phyloP scores from a whole-genome alignment of 2,888 invertebrate genomes.

The Lithophane semibrunnea region DNA sequence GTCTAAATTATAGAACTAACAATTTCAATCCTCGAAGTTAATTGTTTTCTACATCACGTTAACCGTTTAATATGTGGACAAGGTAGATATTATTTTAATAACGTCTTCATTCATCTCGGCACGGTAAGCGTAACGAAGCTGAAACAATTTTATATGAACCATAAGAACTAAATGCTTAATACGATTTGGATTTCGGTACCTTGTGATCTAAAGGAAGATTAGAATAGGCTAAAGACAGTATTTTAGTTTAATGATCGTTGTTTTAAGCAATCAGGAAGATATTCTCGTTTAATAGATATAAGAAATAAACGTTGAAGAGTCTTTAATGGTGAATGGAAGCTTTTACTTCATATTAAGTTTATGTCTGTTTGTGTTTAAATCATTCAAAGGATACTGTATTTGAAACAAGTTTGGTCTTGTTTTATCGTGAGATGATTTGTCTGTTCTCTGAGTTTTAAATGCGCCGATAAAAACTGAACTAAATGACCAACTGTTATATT shows the following conservation, averaged over 20 bases:
- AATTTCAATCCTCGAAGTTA: conserved; percentile 45
- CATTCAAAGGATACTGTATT: conserved; percentile 19
- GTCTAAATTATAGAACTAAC: conserved; percentile 7
- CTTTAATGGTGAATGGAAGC: conserved; percentile 32
- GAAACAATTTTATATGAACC: conserved; percentile 79
- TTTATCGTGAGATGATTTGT: background rate
- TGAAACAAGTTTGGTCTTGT: background rate
- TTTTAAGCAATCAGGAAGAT: conserved; percentile 72
- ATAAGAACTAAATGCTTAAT: conserved; percentile 80
- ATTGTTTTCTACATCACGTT: conserved; percentile 57
- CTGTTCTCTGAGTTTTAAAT: conserved; percentile 3
- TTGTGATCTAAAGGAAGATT: conserved; percentile 74
- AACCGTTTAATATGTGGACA: conserved; percentile 33
- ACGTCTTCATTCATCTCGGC: conserved; percentile 76
- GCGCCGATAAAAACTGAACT: background rate
- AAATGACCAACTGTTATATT: background rate
- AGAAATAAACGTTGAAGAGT: conserved; percentile 36
- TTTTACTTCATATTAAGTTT: conserved; percentile 34
- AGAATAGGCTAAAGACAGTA: conserved; percentile 76
- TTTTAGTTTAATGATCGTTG: conserved; percentile 77
- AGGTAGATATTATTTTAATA: conserved; percentile 78
- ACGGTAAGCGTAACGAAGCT: conserved; percentile 75
- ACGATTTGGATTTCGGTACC: conserved; percentile 79
- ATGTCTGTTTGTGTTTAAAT: conserved; percentile 40
- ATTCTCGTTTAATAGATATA: conserved; percentile 48